These are phyloP conservation scores for Eumeta japonica DNA, from an alignment of 1,140 invertebrate species.

Conservation along the genomic window DNA sequence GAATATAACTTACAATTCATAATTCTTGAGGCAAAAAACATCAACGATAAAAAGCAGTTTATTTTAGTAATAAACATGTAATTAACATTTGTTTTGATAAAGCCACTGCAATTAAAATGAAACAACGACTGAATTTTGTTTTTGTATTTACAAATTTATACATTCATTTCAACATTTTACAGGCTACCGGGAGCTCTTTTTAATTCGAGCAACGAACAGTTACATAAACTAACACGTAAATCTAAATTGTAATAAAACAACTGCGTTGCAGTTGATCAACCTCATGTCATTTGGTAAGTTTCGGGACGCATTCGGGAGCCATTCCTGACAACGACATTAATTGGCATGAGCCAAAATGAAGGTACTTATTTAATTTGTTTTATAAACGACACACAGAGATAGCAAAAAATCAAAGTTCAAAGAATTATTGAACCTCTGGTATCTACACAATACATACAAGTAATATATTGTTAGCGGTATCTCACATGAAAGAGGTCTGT, in stretches of 20 bases:
- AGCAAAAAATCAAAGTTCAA: too few species aligned
- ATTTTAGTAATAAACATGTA: conserved; percentile 24
- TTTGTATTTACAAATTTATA: conserved; percentile 57
- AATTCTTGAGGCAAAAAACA: too few species aligned
- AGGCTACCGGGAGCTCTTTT: conserved; percentile 55
- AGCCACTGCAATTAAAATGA: conserved; percentile 40
- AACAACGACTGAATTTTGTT: conserved; percentile 45
- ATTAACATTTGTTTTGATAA: too few species aligned
- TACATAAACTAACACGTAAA: conserved; percentile 58
- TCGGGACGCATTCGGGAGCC: conserved; percentile 24
- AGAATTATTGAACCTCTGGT: too few species aligned
- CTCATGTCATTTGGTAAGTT: conserved; percentile 24
- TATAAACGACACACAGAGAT: too few species aligned
- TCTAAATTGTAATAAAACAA: conserved; percentile 54
- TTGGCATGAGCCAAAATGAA: too few species aligned
- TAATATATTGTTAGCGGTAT: too few species aligned
- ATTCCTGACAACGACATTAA: too few species aligned
- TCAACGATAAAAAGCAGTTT: too few species aligned
- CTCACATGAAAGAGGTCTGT: not conserved
- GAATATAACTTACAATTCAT: too few species aligned
- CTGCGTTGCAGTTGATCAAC: conserved; percentile 47
- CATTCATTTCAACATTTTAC: conserved; percentile 57
- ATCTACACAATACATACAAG: too few species aligned
- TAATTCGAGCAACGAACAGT: conserved; percentile 57
- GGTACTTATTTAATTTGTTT: too few species aligned